These are phyloP conservation scores for Strix uralensis DNA, from an alignment of 2,113 vertebrate genomes.

Conservation along the genomic window DNA sequence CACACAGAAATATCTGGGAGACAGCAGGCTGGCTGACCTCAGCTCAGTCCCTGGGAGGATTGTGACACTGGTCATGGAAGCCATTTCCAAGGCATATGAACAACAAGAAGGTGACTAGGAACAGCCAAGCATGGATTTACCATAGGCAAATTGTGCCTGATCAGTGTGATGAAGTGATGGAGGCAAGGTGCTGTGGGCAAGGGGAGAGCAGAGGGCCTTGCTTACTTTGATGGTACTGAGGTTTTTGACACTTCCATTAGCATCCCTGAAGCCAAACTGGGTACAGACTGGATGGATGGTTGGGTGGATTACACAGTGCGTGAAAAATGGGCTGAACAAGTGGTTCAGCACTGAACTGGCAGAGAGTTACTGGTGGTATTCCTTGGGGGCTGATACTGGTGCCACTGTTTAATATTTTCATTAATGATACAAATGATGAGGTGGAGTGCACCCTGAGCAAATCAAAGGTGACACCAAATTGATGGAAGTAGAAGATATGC, in stretches of 20 bases:
- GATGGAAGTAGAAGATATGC: not conserved
- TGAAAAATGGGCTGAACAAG: not conserved
- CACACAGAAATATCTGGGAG: not conserved
- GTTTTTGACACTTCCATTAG: not conserved
- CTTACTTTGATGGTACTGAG: not conserved
- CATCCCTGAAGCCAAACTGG: not conserved
- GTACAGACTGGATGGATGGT: not conserved
- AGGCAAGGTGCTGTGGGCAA: not conserved
- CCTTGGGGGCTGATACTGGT: not conserved
- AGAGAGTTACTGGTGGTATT: not conserved
- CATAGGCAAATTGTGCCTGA: not conserved
- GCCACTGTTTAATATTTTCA: not conserved
- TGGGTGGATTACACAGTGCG: not conserved
- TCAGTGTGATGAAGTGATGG: not conserved
- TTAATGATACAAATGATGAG: not conserved
- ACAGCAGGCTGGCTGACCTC: not conserved
- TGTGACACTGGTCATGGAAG: not conserved
- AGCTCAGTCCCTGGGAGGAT: not conserved
- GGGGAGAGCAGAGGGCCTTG: not conserved
- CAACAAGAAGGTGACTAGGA: not conserved
- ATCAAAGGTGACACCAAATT: not conserved
- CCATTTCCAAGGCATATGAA: not conserved
- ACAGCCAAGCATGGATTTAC: not conserved
- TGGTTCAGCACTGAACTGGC: not conserved
- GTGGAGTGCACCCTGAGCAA: not conserved